Evolutionary conservation across 2,113 vertebrate genomes (phyloP), one percentile per base, ranked within the genome.

Genomic region (Spea multiplicata): DNA sequence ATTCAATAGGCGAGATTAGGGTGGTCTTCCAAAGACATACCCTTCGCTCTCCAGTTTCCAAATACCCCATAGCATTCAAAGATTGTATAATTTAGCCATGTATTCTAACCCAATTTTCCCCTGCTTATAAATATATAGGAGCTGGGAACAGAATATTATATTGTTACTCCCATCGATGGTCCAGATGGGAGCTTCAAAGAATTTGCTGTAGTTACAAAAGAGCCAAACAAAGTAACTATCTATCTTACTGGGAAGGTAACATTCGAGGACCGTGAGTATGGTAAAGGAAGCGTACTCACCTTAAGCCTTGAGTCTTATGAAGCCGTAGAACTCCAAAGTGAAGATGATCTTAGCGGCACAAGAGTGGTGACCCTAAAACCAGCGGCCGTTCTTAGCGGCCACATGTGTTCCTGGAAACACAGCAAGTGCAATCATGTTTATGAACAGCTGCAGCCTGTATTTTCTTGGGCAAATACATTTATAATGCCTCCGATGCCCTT

Each of bases 391-490:
- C 88, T 91, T 65, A 85, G 84, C 0, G 93, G 94, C 1, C 93
- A 94, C 81, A 89, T 87, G 0, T 96, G 94, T 49, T 81, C 88
- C 46, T 86, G 83, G 66, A 83, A 44, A 0, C 85, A 89, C 3
- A 4, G 84, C 10, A 86, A 73, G 10, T 94, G 94, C 0, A 91
- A 94, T 76, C 93, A 95, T 0, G 84, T 93, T 2, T 89, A 81
- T 8, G 94, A 95, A 74, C 94, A 96, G 81, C 88, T 96, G 8
- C 84, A 83, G 5, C 94, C 94, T 0, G 81, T 92, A 0, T 75
- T 73, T n/a, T 85, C 46, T 3, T 95, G 94, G 94, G 94, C 92
- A 8, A 86, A 74, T 8, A 85, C 55, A 3, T 96, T 93, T 73
- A 53, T 93, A 0, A 81, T 95, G 3, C 89, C 92, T 0, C 88